Base-by-base conservation (phyloP, 2,113 vertebrate genomes). In the Galeopterus variegatus region DNA sequence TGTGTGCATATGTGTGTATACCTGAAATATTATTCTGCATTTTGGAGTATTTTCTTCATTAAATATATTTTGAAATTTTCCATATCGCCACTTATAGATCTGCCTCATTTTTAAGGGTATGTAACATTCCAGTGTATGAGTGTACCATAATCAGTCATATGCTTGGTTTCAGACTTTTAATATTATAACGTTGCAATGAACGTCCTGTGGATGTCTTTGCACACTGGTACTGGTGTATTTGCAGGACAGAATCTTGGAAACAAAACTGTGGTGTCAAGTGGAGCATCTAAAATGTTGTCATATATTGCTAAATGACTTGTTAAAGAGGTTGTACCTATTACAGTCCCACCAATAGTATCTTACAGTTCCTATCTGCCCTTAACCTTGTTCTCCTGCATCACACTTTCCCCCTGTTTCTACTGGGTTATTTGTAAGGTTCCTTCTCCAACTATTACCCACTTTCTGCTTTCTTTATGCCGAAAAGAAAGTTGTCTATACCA, bases 1-100 rank as follows among this genome's bases (percentile, higher is more conserved):
- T 60, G 17, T 41, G 36, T 50, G 21, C 41, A 41, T 41, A 41
- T 36, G 5, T 36, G 45, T 19, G 54, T 36, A 73, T 80, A 64
- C 58, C 83, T 75, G 65, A 54, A 65, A 41, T 64, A 92, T 5
- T 93, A 92, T 5, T 93, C 67, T 85, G 33, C 65, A 82, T 72
- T 81, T 65, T 79, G 52, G 11, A n/a, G 24, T 31, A 23, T 3
- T 33, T 58, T 87, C 88, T 75, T 72, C 41, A 70, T 48, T 88
- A 62, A 62, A 85, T 60, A 31, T 31, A 95, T 36, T 85, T 67
- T 65, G 28, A 95, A 84, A 54, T 23, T 60, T 80, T 56, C 72
- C 65, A 45, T 50, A 81, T 24, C 72, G 83, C 62, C 52, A 73
- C 31, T 94, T 56, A 94, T 3, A 76, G 21, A 72, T 14, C 75